These are phyloP conservation scores for Acanthosepion lycidas DNA, from an alignment of 2,888 invertebrate genomes.

Conservation along the genomic window DNA sequence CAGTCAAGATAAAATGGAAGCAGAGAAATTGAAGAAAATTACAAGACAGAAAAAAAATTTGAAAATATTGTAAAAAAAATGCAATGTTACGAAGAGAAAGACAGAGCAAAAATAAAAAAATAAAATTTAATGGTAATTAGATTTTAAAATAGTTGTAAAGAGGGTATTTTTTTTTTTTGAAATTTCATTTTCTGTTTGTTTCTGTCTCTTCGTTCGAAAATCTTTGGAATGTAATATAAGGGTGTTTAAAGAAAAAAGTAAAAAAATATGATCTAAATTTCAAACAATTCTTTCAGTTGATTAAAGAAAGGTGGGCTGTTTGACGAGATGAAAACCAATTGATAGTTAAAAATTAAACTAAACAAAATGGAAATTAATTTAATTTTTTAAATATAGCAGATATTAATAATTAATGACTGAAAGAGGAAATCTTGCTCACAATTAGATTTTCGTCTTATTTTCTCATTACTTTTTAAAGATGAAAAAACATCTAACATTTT, in stretches of 20 bases:
- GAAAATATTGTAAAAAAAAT: background rate
- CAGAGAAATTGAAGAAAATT: background rate
- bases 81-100: background rate
- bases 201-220: background rate
- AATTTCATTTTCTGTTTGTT: background rate
- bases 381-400: background rate
- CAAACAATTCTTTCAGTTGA: background rate
- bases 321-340: background rate
- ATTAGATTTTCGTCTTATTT: no score
- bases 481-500: no score
- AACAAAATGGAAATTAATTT: background rate
- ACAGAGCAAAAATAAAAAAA: background rate
- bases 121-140: background rate
- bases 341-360: background rate
- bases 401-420: background rate
- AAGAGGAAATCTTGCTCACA: no score
- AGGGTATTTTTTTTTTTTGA: background rate
- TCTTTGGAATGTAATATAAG: background rate
- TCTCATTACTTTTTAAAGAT: no score
- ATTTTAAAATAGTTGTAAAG: background rate
- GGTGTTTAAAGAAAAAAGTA: background rate
- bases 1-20: background rate
- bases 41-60: background rate
- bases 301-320: background rate
- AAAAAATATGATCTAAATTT: background rate